Evolutionary conservation across 2,888 invertebrate species (phyloP).

Genomic region (Aspidapion aeneum): DNA sequence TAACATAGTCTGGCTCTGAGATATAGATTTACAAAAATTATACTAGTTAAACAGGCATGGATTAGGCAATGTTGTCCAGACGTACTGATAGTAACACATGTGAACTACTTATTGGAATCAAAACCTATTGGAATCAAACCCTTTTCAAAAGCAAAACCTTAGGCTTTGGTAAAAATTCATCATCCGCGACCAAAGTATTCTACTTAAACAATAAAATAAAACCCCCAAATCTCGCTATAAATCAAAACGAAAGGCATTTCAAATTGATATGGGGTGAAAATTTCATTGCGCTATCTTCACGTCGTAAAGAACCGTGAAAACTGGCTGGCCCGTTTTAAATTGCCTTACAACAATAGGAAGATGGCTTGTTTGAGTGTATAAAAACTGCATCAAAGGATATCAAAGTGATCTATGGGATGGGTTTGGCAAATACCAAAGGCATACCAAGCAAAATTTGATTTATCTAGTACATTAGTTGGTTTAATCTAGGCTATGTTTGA

Average conservation of each 20-base stretch:
- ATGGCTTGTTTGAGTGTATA: constrained; percentile 9
- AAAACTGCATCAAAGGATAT: background rate
- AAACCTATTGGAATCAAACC: background rate
- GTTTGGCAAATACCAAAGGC: constrained; percentile 2
- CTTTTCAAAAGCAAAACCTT: background rate
- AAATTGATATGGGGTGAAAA: constrained; percentile 47
- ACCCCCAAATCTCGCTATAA: constrained; percentile 17
- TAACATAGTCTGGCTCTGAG: too few relatives aligned
- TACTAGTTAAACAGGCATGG: too few relatives aligned
- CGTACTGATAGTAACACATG: too few relatives aligned
- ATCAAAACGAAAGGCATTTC: constrained; percentile 27
- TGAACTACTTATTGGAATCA: too few relatives aligned
- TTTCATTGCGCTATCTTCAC: constrained; percentile 42
- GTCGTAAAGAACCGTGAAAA: constrained; percentile 34
- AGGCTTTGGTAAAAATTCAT: background rate
- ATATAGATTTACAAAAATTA: too few relatives aligned
- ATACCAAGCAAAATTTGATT: background rate
- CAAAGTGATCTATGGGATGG: constrained; percentile 17
- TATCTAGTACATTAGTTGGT: constrained; percentile 1
- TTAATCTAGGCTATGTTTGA: too few relatives aligned
- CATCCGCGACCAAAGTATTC: background rate
- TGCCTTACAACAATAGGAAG: constrained; percentile 34
- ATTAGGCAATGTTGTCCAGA: too few relatives aligned
- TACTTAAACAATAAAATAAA: constrained; percentile 1
- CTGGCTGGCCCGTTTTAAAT: constrained; percentile 36